Evolutionary conservation across 2,113 vertebrate genomes (phyloP), one percentile per base, ranked within the genome.

Genomic region (Chaetodon auriga): DNA sequence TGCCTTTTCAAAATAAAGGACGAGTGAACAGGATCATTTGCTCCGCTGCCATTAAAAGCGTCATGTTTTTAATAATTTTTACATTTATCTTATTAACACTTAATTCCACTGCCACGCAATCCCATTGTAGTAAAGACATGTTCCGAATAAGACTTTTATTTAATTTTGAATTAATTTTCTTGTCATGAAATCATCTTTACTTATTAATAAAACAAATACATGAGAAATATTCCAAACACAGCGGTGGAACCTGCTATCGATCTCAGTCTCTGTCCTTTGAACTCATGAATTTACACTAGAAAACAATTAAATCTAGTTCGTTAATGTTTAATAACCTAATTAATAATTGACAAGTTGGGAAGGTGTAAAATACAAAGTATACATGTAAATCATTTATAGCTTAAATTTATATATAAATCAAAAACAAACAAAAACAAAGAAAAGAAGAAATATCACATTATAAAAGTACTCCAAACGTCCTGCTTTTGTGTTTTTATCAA

Each of bases 1-100:
- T 0, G 0, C 0, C 4, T 16, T 84, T 88, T 88, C 78, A 84
- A 85, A 86, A 75, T 74, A 91, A 90, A 84, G 6, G 55, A 30
- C 30, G 30, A 63, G 10, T 35, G 2, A 21, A 7, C n/a, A 7
- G 38, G n/a, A n/a, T n/a, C n/a, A 25, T 13, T 46, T 0, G 21
- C 12, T 16, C 1, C 0, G 1, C 7, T 16, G 16, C 6, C 19
- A 11, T 23, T 23, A 18, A 63, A 64, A 43, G 25, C 0, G 25
- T 21, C 0, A 18, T 23, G 36, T 7, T 30, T 30, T 30, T 30
- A 1, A 30, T 30, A 30, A 30, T 30, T 30, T 30, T 30, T 30
- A 30, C n/a, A 41, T 12, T 21, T 38, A n/a, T 25, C 23, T 23
- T 48, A 41, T 41, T 41, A 41, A 41, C 38, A 41, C 5, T 8